Evolutionary conservation across 2,888 invertebrate genomes (phyloP).

Genomic region (Monoplex corrugatus): DNA sequence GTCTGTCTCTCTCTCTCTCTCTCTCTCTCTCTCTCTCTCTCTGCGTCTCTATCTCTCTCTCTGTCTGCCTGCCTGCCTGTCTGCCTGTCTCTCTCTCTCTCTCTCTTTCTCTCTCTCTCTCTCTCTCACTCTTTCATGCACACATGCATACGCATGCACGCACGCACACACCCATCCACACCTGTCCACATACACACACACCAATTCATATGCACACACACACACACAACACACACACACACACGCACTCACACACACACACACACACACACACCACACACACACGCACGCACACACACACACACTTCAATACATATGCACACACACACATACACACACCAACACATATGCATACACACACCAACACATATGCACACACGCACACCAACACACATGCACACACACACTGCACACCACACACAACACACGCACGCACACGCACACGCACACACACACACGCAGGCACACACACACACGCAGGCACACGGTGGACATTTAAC

Average conservation of each 20-base stretch:
- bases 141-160: too few species aligned
- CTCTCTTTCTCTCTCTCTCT: too few species aligned
- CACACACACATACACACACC: constrained; percentile 15
- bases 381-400: neutral
- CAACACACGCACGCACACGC: neutral
- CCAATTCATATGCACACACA: neutral
- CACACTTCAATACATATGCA: neutral
- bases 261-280: neutral
- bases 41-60: too few species aligned
- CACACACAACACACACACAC: too few species aligned
- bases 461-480: neutral
- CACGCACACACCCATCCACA: too few species aligned
- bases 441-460: neutral
- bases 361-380: neutral
- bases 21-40: neutral
- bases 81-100: too few species aligned
- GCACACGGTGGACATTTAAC: neutral
- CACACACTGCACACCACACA: neutral
- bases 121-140: too few species aligned
- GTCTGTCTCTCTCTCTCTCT: neutral
- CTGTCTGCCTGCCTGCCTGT: too few species aligned
- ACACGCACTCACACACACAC: too few species aligned
- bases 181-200: too few species aligned
- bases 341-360: neutral
- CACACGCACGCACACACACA: neutral